phyloP scores from a whole-genome alignment of 2,797 vertebrate species.

The Falco novaeseelandiae region DNA sequence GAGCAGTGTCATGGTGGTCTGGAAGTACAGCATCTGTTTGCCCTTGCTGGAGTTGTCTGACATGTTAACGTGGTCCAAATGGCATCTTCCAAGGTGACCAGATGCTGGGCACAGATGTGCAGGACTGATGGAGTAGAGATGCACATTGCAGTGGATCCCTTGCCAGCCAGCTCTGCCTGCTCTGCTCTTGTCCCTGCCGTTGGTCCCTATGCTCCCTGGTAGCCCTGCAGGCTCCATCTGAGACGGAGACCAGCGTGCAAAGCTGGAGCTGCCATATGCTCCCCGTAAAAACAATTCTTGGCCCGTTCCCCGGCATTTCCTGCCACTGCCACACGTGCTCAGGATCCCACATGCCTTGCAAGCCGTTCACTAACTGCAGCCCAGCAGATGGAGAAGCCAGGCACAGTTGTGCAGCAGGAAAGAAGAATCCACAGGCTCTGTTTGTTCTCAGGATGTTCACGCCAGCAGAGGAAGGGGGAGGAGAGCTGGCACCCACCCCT shows the following conservation, averaged over 20 bases:
- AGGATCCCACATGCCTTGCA: slow-evolving; percentile 39
- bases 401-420: neutral
- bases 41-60: neutral
- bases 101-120: neutral
- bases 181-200: rapidly evolving
- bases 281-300: slow-evolving; percentile 5
- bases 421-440: slow-evolving; percentile 17
- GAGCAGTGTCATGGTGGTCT: neutral
- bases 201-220: rapidly evolving
- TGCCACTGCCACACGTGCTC: neutral
- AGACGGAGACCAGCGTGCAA: neutral
- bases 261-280: slow-evolving; percentile 27
- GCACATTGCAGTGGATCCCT: rapidly evolving
- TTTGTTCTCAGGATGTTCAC: neutral
- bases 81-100: neutral
- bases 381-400: slow-evolving; percentile 47
- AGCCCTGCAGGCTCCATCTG: neutral
- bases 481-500: neutral
- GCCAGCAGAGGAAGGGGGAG: neutral
- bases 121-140: neutral
- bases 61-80: neutral
- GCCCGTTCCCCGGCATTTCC: neutral
- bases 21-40: neutral
- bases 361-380: slow-evolving; percentile 44
- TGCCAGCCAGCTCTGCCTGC: neutral